Percentiles rank a stretch among this genome's conserved stretches.
Conservation (phyloP, 2,113 vertebrate genomes). For the Carlito syrichta region DNA sequence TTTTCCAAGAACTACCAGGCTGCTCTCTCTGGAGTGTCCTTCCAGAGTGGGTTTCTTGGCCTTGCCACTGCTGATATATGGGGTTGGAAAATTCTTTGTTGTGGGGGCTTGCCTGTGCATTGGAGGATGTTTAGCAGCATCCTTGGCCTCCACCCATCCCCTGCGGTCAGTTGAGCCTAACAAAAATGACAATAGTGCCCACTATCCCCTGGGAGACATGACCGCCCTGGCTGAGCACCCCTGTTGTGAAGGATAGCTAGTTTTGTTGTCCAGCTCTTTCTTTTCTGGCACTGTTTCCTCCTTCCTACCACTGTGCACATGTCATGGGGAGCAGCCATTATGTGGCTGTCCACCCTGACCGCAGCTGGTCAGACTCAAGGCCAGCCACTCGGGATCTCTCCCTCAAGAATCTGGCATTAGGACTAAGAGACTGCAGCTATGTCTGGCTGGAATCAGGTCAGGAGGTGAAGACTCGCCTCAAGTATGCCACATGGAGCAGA, state of each 20-base stretch:
- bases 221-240: neutral
- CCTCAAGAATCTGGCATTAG: neutral
- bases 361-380: neutral
- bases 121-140: neutral
- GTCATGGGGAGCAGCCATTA: neutral
- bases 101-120: too few relatives aligned
- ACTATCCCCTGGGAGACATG: neutral
- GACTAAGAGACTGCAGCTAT: neutral
- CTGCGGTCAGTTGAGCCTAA: neutral
- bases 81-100: neutral
- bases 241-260: neutral
- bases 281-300: neutral
- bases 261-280: neutral
- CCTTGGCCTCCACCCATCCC: too few relatives aligned
- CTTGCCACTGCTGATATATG: neutral
- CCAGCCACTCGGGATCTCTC: neutral
- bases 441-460: neutral
- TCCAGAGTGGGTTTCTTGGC: neutral
- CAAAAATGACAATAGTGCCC: neutral
- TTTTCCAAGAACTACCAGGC: neutral
- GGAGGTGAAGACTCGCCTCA: too few relatives aligned
- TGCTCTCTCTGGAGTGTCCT: neutral
- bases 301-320: neutral
- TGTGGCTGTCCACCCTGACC: neutral
- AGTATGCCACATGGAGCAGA: too few relatives aligned